Evolutionary conservation across 2,113 vertebrate genomes (phyloP), one percentile per base, ranked within the genome.

Genomic region (Corythaeola cristata): DNA sequence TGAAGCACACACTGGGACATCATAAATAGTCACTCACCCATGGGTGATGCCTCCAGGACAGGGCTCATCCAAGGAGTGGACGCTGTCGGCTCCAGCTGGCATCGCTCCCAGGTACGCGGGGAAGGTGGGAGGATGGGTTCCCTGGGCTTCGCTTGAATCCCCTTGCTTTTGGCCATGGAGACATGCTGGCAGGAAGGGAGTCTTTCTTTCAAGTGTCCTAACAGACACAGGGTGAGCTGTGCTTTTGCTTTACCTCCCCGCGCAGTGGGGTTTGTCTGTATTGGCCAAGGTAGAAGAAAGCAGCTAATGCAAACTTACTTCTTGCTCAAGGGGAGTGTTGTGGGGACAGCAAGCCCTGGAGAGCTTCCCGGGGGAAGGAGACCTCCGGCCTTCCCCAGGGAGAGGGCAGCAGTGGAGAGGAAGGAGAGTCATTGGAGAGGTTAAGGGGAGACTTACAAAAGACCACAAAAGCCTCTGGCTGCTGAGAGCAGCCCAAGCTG

Each of bases 11-110:
- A 0, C 83, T 27, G 37, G 21, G 44, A 20, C 6, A 6, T 20
- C 58, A 97, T 97, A 97, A 96, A 94, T 94, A 92, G 58, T 24
- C 66, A 78, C 56, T 24, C 66, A 78, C 56, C 68, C 69, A 4
- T 32, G 77, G 78, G 76, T n/a, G 84, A 35, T 44, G 47, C 69
- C 79, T 91, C 22, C 4, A 6, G 68, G 39, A 64, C 49, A n/a
- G 49, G n/a, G 69, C 64, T 44, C 30, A 6, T 15, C 44, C 0
- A 0, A 41, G 67, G 33, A 23, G 13, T 37, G 62, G 56, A 41
- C 2, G 0, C 73, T 60, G 75, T 85, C 55, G 78, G 26, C 58
- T 81, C 35, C 15, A 4, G 0, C 3, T 16, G 59, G 16, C 28
- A 24, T n/a, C 6, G 0, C 85, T 74, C 41, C 50, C 84, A 92